Evolutionary conservation across 1,140 invertebrate genomes (phyloP), one percentile per base, ranked within the genome.

Genomic region (Propsilocerus akamusi): DNA sequence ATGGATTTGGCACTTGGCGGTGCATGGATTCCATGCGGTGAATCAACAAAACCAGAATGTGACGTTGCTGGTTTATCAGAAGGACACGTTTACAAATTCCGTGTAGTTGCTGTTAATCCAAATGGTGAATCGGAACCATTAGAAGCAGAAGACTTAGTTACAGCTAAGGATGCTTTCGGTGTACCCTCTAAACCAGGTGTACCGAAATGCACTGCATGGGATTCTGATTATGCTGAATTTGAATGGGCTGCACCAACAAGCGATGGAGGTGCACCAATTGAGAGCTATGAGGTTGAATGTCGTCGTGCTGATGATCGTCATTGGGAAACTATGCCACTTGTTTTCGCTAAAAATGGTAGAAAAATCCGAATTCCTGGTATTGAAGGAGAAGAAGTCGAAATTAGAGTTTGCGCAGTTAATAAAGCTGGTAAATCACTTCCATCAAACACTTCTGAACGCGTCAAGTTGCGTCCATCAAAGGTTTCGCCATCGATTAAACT

Each of bases 91-190:
- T 97, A 96, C 61, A 82, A 95, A 55, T 97, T 97, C 76, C 75
- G 94, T 52, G 91, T 97, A 0, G 87, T 86, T 60, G 94, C 93
- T 11, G 75, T 90, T 0, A 97, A 97, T 67, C 91, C 95, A 58
- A 92, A 95, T 66, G 93, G 94, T 20, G 89, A 95, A 69, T 94
- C 91, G 0, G 87, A 92, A 60, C 88, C 91, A 10, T 65, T 97
- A 12, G 87, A 92, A 56, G 86, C 88, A 0, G 89, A 93, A 51
- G 75, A 79, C 50, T 73, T 85, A 0, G 86, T 87, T 50, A 62
- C 86, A 10, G 95, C 95, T 46, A 99, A 98, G 68, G 96, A 99
- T 80, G 92, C 94, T 54, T 96, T 83, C 67, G 92, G 96, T 68
- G 70, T 81, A 34, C 86, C 93, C 25, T 81, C 82, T 25, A 75